These are phyloP conservation scores for Epinotia ramella DNA, from an alignment of 2,888 invertebrate species.

Conservation along the genomic window DNA sequence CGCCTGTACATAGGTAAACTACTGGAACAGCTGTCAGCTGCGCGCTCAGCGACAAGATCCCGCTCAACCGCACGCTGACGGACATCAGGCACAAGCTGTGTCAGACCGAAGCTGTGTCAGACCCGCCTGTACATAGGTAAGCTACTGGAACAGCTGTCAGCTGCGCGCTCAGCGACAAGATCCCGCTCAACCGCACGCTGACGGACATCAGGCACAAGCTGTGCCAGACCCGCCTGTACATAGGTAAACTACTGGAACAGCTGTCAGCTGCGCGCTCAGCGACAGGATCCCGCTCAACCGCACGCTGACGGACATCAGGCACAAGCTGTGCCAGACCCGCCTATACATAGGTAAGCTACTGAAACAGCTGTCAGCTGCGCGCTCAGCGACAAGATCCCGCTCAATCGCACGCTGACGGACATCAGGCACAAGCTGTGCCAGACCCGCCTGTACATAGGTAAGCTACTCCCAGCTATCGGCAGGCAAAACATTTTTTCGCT, in stretches of 20 bases:
- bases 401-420: slow-evolving; percentile 93
- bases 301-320: slow-evolving; percentile 87
- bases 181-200: too few species aligned
- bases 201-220: too few species aligned
- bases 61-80: slow-evolving; percentile 80
- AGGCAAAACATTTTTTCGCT: too few species aligned
- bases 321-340: slow-evolving; percentile 88
- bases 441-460: slow-evolving; percentile 86
- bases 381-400: slow-evolving; percentile 94
- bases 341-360: slow-evolving; percentile 81
- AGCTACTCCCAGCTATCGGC: neutral
- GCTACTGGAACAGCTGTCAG: too few species aligned
- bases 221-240: too few species aligned
- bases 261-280: slow-evolving; percentile 59
- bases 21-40: slow-evolving; percentile 70
- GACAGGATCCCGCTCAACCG: slow-evolving; percentile 70
- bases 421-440: slow-evolving; percentile 89
- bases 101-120: too few species aligned
- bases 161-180: too few species aligned
- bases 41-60: slow-evolving; percentile 52
- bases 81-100: slow-evolving; percentile 91
- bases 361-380: slow-evolving; percentile 55
- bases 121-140: too few species aligned
- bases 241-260: too few species aligned
- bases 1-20: slow-evolving; percentile 86